Evolutionary conservation across 2,888 invertebrate species (phyloP).

Genomic region (Tachystola acroxantha): DNA sequence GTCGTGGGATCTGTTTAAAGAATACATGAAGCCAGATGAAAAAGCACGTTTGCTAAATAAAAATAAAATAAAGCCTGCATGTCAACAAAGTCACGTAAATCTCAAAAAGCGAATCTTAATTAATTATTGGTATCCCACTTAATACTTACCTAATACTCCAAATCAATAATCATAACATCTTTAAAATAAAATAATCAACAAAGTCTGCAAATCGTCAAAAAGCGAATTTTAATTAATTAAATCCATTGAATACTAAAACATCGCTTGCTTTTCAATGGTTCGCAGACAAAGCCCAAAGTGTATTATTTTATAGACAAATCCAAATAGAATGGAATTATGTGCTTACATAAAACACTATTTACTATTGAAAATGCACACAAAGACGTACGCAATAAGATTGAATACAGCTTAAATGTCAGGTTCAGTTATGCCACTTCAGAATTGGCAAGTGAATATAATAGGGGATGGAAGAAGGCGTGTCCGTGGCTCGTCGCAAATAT

Average conservation of each 20-base stretch:
- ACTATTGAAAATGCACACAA: conserved; percentile 13
- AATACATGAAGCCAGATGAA: no score
- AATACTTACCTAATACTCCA: no score
- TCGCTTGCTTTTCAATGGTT: conserved; percentile 66
- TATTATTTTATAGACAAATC: conserved; percentile 76
- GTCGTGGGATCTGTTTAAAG: no score
- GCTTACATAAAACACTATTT: conserved; percentile 36
- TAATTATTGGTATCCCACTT: no score
- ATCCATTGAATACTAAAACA: conserved; percentile 68
- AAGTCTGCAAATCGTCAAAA: no score
- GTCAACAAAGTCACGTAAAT: no score
- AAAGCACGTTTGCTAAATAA: no score
- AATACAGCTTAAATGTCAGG: conserved; percentile 19
- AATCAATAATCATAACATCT: conserved; percentile 42
- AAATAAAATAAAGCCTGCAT: no score
- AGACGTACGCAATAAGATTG: conserved; percentile 14
- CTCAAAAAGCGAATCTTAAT: no score
- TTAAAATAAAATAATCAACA: no score
- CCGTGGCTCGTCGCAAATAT: conserved; percentile 72
- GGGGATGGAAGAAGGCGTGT: conserved; percentile 73
- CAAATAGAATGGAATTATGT: conserved; percentile 46
- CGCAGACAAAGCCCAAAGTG: conserved; percentile 73
- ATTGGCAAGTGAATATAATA: conserved; percentile 50
- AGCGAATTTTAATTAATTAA: conserved; percentile 69
- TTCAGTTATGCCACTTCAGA: conserved; percentile 35